A percentile compares a stretch with the other conserved stretches of the same genome.
Evolutionary conservation across 2,113 vertebrate genomes (phyloP).

Genomic region (Pomatostomus ruficeps): DNA sequence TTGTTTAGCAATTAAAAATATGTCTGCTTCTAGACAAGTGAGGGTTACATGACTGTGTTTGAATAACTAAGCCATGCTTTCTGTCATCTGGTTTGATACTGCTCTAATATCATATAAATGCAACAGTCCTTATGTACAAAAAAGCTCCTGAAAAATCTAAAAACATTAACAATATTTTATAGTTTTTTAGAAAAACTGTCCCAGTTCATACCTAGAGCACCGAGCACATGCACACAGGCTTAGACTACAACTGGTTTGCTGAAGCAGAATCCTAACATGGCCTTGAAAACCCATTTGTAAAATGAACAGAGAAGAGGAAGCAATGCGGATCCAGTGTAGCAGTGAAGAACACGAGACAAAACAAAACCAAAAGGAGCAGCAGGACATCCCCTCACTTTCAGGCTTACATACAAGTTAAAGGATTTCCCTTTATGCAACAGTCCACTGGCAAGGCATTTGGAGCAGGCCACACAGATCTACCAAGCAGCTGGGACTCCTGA

Average conservation of each 20-base stretch:
- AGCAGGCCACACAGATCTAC: not conserved
- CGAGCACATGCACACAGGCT: not conserved
- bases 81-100: not conserved
- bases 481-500: not conserved
- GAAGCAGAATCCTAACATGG: not conserved
- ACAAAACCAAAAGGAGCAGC: not conserved
- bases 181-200: not conserved
- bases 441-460: not conserved
- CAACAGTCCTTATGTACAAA: not conserved
- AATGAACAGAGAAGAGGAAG: not conserved
- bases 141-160: not conserved
- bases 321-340: not conserved
- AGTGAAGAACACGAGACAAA: rapidly evolving
- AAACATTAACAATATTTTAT: not conserved
- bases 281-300: not conserved
- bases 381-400: not conserved
- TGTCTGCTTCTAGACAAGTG: not conserved
- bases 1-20: not conserved
- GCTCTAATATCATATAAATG: not conserved
- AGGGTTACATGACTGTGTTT: not conserved
- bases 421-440: not conserved
- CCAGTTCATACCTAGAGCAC: not conserved
- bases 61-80: not conserved
- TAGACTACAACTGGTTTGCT: not conserved
- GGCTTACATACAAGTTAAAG: not conserved